A percentile compares a stretch with the other conserved stretches of the same genome.
Evolutionary conservation across 64 coral and sea anemone genomes (phyloP).

Genomic region (Montipora sp.): DNA sequence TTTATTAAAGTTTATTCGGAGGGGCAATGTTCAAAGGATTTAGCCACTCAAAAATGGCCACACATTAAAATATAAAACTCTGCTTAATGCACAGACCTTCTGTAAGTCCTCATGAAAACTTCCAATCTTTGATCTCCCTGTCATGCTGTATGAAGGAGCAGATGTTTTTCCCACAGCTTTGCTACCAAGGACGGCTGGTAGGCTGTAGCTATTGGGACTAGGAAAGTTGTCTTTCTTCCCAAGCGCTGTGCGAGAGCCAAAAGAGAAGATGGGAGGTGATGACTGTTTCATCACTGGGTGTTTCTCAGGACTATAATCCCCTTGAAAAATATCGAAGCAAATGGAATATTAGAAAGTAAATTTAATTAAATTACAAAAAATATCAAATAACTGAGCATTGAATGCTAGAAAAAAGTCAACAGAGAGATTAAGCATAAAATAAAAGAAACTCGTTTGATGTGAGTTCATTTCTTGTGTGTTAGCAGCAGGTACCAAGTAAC

Average conservation of each 20-base stretch:
- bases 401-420: too few relatives aligned
- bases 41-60: too few relatives aligned
- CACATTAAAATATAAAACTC: too few relatives aligned
- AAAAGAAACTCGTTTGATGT: too few relatives aligned
- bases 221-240: constrained; percentile 77
- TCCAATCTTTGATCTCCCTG: constrained; percentile 92
- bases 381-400: neutral
- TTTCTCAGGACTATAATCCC: constrained; percentile 91
- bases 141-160: constrained; percentile 81
- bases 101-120: constrained; percentile 97
- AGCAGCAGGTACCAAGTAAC: too few relatives aligned
- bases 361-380: neutral
- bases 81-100: constrained; percentile 54
- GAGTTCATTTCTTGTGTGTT: too few relatives aligned
- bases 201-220: constrained; percentile 77
- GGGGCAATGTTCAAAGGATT: too few relatives aligned
- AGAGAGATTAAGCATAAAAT: too few relatives aligned
- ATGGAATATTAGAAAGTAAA: neutral
- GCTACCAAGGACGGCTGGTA: constrained; percentile 79
- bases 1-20: too few relatives aligned
- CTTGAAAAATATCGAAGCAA: constrained; percentile 17
- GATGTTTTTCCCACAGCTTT: constrained; percentile 93
- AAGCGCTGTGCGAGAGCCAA: constrained; percentile 89
- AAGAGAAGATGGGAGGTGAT: constrained; percentile 81
- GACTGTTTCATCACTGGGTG: constrained; percentile 67